Base-by-base conservation (phyloP, 2,113 vertebrate genomes). In the Leiothrix lutea region DNA sequence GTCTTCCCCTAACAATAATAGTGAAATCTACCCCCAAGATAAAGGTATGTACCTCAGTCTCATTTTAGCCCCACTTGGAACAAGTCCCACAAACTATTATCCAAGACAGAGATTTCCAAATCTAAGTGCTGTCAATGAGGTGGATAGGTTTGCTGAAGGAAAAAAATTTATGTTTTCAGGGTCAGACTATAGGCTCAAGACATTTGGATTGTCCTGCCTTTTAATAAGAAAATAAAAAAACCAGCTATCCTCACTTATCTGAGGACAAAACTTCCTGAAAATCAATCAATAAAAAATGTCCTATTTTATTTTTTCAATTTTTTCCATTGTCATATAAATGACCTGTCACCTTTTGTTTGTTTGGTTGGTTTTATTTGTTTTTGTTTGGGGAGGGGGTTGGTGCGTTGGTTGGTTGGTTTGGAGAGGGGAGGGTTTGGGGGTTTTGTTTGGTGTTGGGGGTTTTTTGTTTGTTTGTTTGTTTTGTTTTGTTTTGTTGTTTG, bases 291-390 rank as follows among this genome's bases (percentile, higher is more conserved):
- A 54, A 12, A 38, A 80, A 42, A 19, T 10, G n/a, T 74, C 20
- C 3, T 9, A 9, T 61, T 73, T 61, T 18, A 0, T 33, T 18
- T 71, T 38, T 60, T 0, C 18, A 31, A 54, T 2, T 57, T 90
- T 81, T 70, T 4, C 11, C 40, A 24, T 60, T 69, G 5, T 2
- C 33, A 35, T 69, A 24, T 83, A 69, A 93, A 73, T 25, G 61
- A 79, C 3, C 4, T 61, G 26, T 8, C 14, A 54, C 0, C 0
- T 26, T 71, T 88, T 69, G 22, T 2, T 54, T 73, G 14, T 0
- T 58, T 58, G 5, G 1, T 62, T 54, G 11, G 2, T 29, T 40
- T 56, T 18, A 25, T 28, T 58, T 61, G 11, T 5, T 70, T 71
- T 35, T 50, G 19, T 40, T 28, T n/a, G 12, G 14, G 2, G 14